Percentiles rank a stretch among this genome's conserved stretches.
Conservation (phyloP, 2,113 vertebrate species). For the Myocastor coypus region DNA sequence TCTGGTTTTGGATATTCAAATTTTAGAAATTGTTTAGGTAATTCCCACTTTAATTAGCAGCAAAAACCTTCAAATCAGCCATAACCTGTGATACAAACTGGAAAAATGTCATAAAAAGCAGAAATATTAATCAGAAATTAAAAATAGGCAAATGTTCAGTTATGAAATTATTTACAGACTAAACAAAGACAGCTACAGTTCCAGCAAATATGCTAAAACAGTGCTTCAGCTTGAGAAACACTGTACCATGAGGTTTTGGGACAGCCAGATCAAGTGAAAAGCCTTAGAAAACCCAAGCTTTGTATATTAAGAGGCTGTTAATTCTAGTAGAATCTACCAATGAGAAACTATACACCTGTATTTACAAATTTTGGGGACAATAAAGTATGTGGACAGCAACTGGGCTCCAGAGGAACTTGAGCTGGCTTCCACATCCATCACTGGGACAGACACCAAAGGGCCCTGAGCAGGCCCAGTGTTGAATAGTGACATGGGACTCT, state of each 20-base stretch:
- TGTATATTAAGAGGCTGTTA: fast-evolving
- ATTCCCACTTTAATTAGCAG: conserved; percentile 56
- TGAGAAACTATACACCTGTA: background rate
- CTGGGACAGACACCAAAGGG: background rate
- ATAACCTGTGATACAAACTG: conserved; percentile 28
- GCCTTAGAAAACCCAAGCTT: background rate
- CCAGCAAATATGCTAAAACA: background rate
- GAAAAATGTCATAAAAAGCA: background rate
- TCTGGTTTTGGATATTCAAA: conserved; percentile 31
- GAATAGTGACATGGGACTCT: background rate
- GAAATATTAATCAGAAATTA: conserved; percentile 54
- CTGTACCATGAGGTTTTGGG: background rate
- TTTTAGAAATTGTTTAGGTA: conserved; percentile 21
- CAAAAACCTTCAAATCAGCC: conserved; percentile 35
- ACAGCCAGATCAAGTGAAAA: background rate
- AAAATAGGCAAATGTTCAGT: conserved; percentile 23
- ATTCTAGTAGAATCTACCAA: background rate
- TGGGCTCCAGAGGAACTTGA: background rate
- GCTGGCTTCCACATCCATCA: background rate
- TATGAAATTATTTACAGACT: conserved; percentile 4
- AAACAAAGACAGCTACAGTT: background rate
- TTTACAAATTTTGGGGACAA: background rate
- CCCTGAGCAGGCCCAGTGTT: background rate
- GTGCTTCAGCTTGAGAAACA: background rate
- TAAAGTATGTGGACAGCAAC: background rate